Evolutionary conservation across 2,797 vertebrate genomes (phyloP).

Genomic region (Coregonus sp.): DNA sequence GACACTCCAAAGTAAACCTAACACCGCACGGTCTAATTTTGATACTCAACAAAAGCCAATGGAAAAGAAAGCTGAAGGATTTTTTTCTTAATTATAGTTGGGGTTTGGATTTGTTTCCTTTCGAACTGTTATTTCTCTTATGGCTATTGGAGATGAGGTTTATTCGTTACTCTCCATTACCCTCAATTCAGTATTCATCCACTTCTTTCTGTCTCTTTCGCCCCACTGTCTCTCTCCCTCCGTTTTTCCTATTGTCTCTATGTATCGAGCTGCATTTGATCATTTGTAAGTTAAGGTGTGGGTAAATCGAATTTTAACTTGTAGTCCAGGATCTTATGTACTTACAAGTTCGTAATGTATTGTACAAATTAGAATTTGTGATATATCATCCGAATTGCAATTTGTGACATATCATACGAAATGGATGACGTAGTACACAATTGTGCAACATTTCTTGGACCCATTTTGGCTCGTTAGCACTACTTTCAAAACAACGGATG

Average conservation of each 20-base stretch:
- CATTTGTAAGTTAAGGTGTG: neutral
- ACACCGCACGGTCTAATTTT: constrained; percentile 54
- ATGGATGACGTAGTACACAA: too few species aligned
- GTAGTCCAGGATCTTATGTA: too few species aligned
- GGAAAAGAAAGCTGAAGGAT: constrained; percentile 27
- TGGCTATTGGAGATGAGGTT: constrained; percentile 10
- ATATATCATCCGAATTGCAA: too few species aligned
- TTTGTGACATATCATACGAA: too few species aligned
- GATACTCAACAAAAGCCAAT: constrained; percentile 39
- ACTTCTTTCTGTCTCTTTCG: neutral
- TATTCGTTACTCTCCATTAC: neutral
- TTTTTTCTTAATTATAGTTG: constrained; percentile 35
- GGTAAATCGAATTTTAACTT: neutral
- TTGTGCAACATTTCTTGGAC: too few species aligned
- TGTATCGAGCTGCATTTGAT: neutral
- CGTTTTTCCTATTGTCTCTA: neutral
- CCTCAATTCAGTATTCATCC: neutral
- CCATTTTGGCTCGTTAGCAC: too few species aligned
- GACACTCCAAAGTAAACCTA: constrained; percentile 67
- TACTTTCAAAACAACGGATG: too few species aligned
- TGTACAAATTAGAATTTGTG: too few species aligned
- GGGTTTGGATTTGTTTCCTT: constrained; percentile 23
- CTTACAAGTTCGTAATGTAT: too few species aligned
- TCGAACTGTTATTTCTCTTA: constrained; percentile 13
- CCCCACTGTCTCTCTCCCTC: neutral